These are phyloP conservation scores for Aethina tumida DNA, from an alignment of 1,140 invertebrate species.

Conservation along the genomic window DNA sequence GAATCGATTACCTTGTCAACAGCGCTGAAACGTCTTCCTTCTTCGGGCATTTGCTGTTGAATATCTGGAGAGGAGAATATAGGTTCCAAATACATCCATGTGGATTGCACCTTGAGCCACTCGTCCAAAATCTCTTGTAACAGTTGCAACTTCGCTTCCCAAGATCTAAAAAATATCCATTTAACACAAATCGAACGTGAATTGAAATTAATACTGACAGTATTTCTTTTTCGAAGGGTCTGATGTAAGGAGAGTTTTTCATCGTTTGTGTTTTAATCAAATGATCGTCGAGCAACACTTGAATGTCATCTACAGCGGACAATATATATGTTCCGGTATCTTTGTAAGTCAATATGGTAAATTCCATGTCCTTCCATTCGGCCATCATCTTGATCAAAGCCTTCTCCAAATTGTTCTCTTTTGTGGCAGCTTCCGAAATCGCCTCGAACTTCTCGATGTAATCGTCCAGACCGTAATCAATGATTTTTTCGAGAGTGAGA, in stretches of 20 bases:
- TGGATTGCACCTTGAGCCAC: slow-evolving; percentile 91
- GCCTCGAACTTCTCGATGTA: slow-evolving; percentile 85
- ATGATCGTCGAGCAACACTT: slow-evolving; percentile 91
- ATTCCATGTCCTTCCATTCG: slow-evolving; percentile 85
- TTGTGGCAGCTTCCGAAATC: slow-evolving; percentile 91
- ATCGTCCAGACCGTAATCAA: slow-evolving; percentile 85
- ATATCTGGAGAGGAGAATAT: slow-evolving; percentile 98
- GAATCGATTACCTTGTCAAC: slow-evolving; percentile 67
- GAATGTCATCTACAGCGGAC: slow-evolving; percentile 88
- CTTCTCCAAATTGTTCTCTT: slow-evolving; percentile 89
- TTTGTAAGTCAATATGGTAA: slow-evolving; percentile 65
- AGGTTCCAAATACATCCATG: slow-evolving; percentile 96
- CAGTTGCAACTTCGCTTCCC: slow-evolving; percentile 67
- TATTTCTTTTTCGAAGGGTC: slow-evolving; percentile 80
- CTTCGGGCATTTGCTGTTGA: slow-evolving; percentile 90
- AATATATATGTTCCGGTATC: slow-evolving; percentile 89
- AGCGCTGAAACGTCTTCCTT: slow-evolving; percentile 79
- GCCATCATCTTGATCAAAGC: slow-evolving; percentile 81
- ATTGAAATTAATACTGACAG: slow-evolving; percentile 43
- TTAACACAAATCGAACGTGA: neutral
- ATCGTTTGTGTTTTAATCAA: slow-evolving; percentile 96
- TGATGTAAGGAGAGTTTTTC: slow-evolving; percentile 94
- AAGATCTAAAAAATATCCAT: slow-evolving; percentile 49
- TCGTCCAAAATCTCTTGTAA: slow-evolving; percentile 90
- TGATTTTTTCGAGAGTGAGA: slow-evolving; percentile 78